Conservation (phyloP, 1,140 invertebrate species). For the Lepidotrigona ventralis region DNA sequence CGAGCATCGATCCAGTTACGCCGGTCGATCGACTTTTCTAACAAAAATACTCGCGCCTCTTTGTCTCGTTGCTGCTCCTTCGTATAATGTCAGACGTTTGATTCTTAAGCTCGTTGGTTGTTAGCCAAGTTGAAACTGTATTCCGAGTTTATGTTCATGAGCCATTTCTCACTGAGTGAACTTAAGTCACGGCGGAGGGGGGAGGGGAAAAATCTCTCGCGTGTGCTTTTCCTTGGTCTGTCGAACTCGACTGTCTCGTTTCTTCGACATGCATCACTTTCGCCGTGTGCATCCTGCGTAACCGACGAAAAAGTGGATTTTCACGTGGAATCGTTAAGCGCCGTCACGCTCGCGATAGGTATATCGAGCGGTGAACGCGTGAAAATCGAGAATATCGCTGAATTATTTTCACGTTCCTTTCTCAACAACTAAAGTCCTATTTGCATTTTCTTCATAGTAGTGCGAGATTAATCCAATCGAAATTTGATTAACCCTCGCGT, state of each 20-base stretch:
- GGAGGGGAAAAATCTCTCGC: no score
- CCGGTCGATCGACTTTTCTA: background rate
- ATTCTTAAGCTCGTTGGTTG: background rate
- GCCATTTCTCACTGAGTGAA: slow-evolving; percentile 32
- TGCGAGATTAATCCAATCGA: background rate
- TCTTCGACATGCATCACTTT: slow-evolving; percentile 71
- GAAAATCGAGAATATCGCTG: background rate
- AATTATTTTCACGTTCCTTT: background rate
- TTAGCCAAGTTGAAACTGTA: background rate
- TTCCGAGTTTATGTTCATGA: background rate
- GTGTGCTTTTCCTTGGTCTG: slow-evolving; percentile 40
- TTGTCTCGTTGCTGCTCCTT: background rate
- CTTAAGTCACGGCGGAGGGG: slow-evolving; percentile 29
- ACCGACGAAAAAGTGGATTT: slow-evolving; percentile 69
- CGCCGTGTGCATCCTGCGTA: slow-evolving; percentile 71
- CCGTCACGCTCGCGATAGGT: slow-evolving; percentile 60
- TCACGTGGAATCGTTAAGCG: slow-evolving; percentile 58
- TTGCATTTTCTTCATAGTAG: accelerated
- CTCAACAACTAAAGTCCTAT: background rate
- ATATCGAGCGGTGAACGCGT: slow-evolving; percentile 38
- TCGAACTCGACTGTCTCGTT: slow-evolving; percentile 49
- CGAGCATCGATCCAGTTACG: background rate
- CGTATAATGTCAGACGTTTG: background rate
- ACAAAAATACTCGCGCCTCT: background rate
- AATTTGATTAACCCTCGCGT: background rate